These are phyloP conservation scores for Takifugu rubripes DNA, from an alignment of 2,797 vertebrate species.

Conservation along the genomic window DNA sequence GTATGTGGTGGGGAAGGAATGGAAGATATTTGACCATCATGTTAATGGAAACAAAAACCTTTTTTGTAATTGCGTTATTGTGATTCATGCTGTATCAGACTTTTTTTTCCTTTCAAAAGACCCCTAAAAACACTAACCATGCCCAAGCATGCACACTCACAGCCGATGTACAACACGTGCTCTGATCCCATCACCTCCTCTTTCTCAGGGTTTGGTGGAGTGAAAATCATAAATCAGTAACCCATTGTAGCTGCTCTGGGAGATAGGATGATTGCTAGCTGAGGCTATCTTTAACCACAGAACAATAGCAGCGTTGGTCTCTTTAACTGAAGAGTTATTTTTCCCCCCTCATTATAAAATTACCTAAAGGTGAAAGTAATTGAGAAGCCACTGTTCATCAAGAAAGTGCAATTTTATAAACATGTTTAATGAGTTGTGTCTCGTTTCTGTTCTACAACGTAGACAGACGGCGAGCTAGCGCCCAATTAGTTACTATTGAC, in stretches of 20 bases:
- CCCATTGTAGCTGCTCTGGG: conserved; percentile 34
- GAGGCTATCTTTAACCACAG: conserved; percentile 40
- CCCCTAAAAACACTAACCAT: not conserved
- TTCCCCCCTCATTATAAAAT: not conserved
- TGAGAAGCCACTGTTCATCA: not conserved
- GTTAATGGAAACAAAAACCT: too few species aligned
- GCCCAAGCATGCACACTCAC: conserved; percentile 17
- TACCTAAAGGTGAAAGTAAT: too few species aligned
- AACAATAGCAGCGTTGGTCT: conserved; percentile 18
- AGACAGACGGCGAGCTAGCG: too few species aligned
- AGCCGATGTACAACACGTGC: conserved; percentile 5
- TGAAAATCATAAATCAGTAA: conserved; percentile 56
- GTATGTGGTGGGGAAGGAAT: too few species aligned
- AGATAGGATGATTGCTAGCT: conserved; percentile 29
- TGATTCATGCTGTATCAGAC: conserved; percentile 4
- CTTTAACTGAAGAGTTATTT: conserved; percentile 2
- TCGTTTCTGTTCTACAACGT: too few species aligned
- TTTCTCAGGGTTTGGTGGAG: conserved; percentile 39
- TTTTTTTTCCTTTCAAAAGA: too few species aligned
- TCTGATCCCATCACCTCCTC: conserved; percentile 29
- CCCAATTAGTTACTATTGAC: too few species aligned
- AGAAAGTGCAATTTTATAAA: too few species aligned
- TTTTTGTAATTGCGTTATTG: too few species aligned
- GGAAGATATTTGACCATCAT: too few species aligned
- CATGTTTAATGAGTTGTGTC: too few species aligned